These are phyloP conservation scores for Danaus melanippus DNA, from an alignment of 1,140 invertebrate species.

Conservation along the genomic window DNA sequence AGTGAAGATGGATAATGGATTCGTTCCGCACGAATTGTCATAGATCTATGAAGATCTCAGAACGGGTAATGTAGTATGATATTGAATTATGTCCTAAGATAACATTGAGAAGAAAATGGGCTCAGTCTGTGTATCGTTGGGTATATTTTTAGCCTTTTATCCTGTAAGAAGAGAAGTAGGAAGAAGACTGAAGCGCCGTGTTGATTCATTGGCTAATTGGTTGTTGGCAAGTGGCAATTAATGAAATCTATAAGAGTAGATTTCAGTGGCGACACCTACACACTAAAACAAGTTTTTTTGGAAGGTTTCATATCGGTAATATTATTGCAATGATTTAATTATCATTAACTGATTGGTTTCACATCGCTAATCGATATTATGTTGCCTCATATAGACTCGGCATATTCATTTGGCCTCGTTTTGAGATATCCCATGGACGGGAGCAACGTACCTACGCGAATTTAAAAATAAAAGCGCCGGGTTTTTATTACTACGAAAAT, in stretches of 20 bases:
- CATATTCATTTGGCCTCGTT: slow-evolving; percentile 30
- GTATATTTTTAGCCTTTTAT: too few species aligned
- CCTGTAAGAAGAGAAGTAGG: too few species aligned
- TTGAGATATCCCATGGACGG: slow-evolving; percentile 24
- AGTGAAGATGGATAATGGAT: too few species aligned
- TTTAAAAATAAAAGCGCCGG: slow-evolving; percentile 36
- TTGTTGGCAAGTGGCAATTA: slow-evolving; percentile 33
- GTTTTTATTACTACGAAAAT: slow-evolving; percentile 21
- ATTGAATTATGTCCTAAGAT: too few species aligned
- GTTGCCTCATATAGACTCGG: background rate
- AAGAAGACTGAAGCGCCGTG: too few species aligned
- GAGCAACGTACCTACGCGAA: slow-evolving; percentile 33
- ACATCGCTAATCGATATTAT: background rate
- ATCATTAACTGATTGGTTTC: too few species aligned
- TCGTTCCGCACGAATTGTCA: slow-evolving; percentile 34
- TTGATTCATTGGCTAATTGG: too few species aligned
- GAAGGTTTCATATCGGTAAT: too few species aligned
- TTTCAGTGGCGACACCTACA: slow-evolving; percentile 39
- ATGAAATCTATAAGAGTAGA: slow-evolving; percentile 53
- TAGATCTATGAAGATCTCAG: slow-evolving; percentile 14
- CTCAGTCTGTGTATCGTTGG: too few species aligned
- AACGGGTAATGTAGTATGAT: slow-evolving; percentile 10
- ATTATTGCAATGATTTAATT: too few species aligned
- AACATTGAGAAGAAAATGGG: background rate
- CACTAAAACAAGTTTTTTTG: too few species aligned